These are phyloP conservation scores for Scolanthus callimorphus DNA, from an alignment of 92 coral and sea anemone species.

Conservation along the genomic window DNA sequence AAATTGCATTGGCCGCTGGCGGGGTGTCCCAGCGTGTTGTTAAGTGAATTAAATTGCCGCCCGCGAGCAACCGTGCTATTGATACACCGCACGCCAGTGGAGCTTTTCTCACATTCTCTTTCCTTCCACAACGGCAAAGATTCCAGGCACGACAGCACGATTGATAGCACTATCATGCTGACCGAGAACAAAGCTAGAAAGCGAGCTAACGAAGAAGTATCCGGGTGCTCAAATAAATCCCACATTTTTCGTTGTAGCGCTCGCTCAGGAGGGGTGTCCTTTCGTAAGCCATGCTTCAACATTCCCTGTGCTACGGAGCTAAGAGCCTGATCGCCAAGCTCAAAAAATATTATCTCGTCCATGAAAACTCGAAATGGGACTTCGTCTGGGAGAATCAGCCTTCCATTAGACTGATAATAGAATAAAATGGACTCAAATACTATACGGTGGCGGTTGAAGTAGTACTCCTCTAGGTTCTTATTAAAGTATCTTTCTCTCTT, in stretches of 20 bases:
- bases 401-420: slow-evolving; percentile 92
- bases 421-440: slow-evolving; percentile 89
- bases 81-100: slow-evolving; percentile 7
- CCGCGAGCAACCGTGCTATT: slow-evolving; percentile 7
- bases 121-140: slow-evolving; percentile 53
- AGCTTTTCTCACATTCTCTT: slow-evolving; percentile 29
- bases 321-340: slow-evolving; percentile 94
- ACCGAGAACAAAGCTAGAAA: slow-evolving; percentile 67
- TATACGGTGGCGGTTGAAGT: slow-evolving; percentile 87
- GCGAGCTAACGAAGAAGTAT: slow-evolving; percentile 74
- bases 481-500: slow-evolving; percentile 71
- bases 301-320: slow-evolving; percentile 74
- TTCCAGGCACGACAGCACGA: slow-evolving; percentile 73
- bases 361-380: slow-evolving; percentile 80
- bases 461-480: slow-evolving; percentile 57
- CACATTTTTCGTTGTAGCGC: slow-evolving; percentile 51
- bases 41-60: slow-evolving; percentile 5
- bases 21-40: background rate
- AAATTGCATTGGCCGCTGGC: slow-evolving; percentile 10
- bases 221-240: slow-evolving; percentile 91
- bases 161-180: slow-evolving; percentile 65
- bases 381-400: slow-evolving; percentile 84
- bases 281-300: slow-evolving; percentile 11
- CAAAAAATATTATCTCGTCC: slow-evolving; percentile 90
- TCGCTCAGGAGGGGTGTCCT: slow-evolving; percentile 29